Evolutionary conservation across 2,888 invertebrate genomes (phyloP), one percentile per base, ranked within the genome.

Genomic region (Gerris lacustris): DNA sequence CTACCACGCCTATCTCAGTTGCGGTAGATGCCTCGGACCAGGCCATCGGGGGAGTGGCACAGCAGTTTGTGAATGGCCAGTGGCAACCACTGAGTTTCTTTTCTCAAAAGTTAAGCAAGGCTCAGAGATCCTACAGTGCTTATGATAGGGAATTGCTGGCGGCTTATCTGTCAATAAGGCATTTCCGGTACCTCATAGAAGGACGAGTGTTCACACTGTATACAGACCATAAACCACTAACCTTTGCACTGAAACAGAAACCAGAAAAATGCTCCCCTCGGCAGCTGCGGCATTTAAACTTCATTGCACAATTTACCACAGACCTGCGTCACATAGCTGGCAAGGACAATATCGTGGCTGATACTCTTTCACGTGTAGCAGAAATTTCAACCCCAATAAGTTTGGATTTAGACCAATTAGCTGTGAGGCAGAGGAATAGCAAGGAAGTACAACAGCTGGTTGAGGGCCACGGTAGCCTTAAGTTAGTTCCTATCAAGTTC

Each of bases 141-240:
- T 62, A 62, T n/a, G 62, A 62, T 62, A 62, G 62, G n/a, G 62
- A 62, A n/a, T n/a, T 62, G 11, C 11, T n/a, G n/a, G n/a, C 62
- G n/a, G 62, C 62, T n/a, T 62, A 62, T 62, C 62, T 62, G 62
- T 11, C 62, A 11, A 62, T 62, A 15, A 11, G 62, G n/a, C 62
- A 62, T 62, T 62, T 62, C n/a, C 62, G 62, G 15, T n/a, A 62
- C n/a, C 11, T 62, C 15, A 11, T 62, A n/a, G 62, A 62, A 62
- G 62, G 62, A 15, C 11, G 15, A 11, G n/a, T 15, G 62, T 62
- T 62, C 62, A n/a, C n/a, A 11, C 62, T 62, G 31, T n/a, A 4
- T n/a, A 62, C 62, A 11, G 62, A 62, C 62, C 62, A 62, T n/a
- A 15, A n/a, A 15, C 62, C 62, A 62, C n/a, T 62, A n/a, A 62